Conservation (phyloP, 2,888 invertebrate genomes). For the Pardosa pseudoannulata region DNA sequence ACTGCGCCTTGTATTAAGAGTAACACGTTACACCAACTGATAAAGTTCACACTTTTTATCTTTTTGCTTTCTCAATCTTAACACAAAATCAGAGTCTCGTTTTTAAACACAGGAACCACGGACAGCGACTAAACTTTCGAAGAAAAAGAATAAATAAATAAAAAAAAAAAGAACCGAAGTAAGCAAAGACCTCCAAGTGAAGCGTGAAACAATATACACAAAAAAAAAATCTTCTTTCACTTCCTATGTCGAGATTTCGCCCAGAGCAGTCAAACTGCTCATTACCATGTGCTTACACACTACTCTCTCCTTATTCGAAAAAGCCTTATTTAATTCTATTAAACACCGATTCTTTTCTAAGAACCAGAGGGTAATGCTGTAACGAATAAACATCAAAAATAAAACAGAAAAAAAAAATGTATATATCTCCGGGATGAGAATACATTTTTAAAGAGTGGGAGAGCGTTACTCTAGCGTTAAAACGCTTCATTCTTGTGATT, state of each 20-base stretch:
- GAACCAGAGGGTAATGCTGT: no score
- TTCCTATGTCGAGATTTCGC: neutral
- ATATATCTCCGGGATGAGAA: neutral
- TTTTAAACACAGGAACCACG: neutral
- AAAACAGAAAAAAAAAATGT: neutral
- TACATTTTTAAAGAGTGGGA: neutral
- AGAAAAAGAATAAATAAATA: no score
- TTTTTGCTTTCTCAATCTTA: no score
- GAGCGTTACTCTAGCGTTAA: neutral
- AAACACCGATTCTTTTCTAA: neutral
- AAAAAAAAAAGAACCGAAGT: neutral
- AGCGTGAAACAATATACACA: neutral
- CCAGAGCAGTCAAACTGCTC: neutral
- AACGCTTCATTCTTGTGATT: neutral
- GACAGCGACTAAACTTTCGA: neutral
- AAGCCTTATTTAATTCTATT: neutral
- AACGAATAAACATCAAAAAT: neutral
- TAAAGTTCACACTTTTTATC: no score
- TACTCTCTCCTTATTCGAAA: neutral
- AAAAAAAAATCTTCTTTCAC: neutral
- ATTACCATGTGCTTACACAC: neutral
- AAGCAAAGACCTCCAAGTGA: neutral
- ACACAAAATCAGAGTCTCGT: no score
- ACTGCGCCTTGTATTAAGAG: no score
- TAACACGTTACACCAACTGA: no score